Conservation (phyloP, 2,888 invertebrate species). For the Drosophila barbarae region DNA sequence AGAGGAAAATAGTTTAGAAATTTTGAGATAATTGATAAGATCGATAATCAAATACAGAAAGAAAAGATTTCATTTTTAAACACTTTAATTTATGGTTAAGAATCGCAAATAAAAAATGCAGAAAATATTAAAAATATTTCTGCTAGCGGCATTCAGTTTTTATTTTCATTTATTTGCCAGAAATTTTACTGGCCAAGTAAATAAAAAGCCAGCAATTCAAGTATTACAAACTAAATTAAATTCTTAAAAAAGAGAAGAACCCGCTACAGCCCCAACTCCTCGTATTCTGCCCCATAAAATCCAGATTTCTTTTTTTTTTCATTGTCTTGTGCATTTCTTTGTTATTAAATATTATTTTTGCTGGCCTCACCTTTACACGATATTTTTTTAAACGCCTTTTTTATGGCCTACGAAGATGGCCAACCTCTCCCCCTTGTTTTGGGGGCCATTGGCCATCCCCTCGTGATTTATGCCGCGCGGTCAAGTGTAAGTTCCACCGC, state of each 20-base stretch:
- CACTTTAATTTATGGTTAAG: neutral
- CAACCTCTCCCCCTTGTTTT: conserved; percentile 6
- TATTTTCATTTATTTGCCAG: neutral
- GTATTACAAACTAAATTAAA: conserved; percentile 20
- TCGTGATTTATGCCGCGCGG: conserved; percentile 69
- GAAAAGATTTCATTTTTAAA: neutral
- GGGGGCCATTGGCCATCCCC: conserved; percentile 16
- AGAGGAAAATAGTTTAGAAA: neutral
- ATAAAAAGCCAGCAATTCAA: neutral
- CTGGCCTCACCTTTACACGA: conserved; percentile 54
- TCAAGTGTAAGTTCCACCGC: conserved; percentile 70
- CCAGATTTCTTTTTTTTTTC: conserved; percentile 19
- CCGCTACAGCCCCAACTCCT: neutral
- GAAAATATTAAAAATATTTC: neutral
- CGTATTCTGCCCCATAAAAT: conserved; percentile 17
- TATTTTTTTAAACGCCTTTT: conserved; percentile 43
- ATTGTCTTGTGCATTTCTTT: conserved; percentile 65
- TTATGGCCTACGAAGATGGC: conserved; percentile 54
- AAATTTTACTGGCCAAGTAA: neutral
- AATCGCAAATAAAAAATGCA: neutral
- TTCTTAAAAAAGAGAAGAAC: neutral
- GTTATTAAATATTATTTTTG: conserved; percentile 68
- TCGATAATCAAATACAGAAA: neutral
- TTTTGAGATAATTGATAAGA: neutral
- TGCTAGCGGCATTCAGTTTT: neutral